These are phyloP conservation scores for Mesorhabditis spiculigera DNA, from an alignment of 2,888 invertebrate species.

Conservation along the genomic window DNA sequence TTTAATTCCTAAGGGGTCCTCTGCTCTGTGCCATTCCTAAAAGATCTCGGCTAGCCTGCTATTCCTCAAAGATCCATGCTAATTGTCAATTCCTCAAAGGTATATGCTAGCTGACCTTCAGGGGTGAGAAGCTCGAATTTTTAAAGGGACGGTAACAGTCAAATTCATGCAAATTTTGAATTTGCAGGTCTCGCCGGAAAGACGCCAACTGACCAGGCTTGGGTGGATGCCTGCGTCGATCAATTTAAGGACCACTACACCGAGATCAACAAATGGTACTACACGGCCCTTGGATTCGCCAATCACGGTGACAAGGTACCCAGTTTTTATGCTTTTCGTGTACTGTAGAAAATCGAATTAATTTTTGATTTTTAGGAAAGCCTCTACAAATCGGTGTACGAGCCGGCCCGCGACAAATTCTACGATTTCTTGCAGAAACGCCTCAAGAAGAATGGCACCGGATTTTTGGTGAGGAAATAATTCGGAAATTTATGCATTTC, in stretches of 20 bases:
- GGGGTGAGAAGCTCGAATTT: too few species aligned
- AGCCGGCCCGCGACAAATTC: slow-evolving; percentile 25
- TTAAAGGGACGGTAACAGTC: too few species aligned
- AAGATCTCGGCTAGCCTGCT: too few species aligned
- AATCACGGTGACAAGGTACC: background rate
- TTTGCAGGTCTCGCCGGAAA: slow-evolving; percentile 21
- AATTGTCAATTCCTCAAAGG: too few species aligned
- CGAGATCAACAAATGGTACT: slow-evolving; percentile 26
- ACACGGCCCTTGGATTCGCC: slow-evolving; percentile 21
- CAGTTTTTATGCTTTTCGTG: background rate
- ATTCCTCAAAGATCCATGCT: too few species aligned
- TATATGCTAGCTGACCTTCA: too few species aligned
- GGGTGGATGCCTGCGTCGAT: slow-evolving; percentile 29
- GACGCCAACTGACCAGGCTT: slow-evolving; percentile 22
- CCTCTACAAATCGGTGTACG: background rate
- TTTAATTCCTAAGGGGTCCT: too few species aligned
- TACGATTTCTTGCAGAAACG: slow-evolving; percentile 15
- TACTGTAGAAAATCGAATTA: background rate
- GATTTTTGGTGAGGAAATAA: slow-evolving; percentile 14
- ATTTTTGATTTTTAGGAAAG: background rate
- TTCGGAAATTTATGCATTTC: too few species aligned
- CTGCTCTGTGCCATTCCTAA: too few species aligned
- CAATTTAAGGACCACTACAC: slow-evolving; percentile 31
- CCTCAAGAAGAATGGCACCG: slow-evolving; percentile 19
- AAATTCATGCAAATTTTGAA: background rate